These are phyloP conservation scores for Hippocampus zosterae DNA, from an alignment of 2,113 vertebrate genomes.

Conservation along the genomic window DNA sequence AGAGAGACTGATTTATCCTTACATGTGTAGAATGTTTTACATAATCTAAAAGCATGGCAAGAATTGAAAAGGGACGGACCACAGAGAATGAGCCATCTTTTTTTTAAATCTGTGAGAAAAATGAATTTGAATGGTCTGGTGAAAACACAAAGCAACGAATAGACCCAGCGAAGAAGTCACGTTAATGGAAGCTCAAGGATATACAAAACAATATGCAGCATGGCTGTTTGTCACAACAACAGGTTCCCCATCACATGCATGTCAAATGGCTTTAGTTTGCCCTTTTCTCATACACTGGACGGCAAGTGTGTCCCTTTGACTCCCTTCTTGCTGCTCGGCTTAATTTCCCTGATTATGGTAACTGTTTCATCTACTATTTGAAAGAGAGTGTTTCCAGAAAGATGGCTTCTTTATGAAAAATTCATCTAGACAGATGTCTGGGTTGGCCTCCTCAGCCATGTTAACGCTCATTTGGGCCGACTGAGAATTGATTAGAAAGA, in stretches of 20 bases:
- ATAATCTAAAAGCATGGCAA: constrained; percentile 48
- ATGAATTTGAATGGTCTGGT: constrained; percentile 18
- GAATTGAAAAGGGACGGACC: constrained; percentile 31
- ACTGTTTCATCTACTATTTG: constrained; percentile 66
- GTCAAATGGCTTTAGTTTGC: constrained; percentile 21
- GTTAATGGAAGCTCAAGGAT: constrained; percentile 32
- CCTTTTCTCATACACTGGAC: constrained; percentile 14
- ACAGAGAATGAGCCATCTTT: constrained; percentile 40
- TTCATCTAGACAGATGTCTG: constrained; percentile 67
- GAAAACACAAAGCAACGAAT: constrained; percentile 31
- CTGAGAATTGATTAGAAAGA: constrained; percentile 44
- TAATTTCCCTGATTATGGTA: constrained; percentile 52
- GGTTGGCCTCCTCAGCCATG: constrained; percentile 49
- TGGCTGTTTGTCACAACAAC: constrained; percentile 7
- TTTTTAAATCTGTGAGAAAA: constrained; percentile 22
- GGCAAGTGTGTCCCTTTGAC: constrained; percentile 22
- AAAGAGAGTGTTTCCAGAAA: constrained; percentile 43
- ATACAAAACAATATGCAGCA: constrained; percentile 1
- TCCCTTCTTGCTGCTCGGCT: constrained; percentile 40
- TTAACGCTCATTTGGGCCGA: constrained; percentile 33
- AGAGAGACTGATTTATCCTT: constrained; percentile 20
- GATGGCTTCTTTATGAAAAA: constrained; percentile 60
- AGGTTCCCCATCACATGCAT: constrained; percentile 18
- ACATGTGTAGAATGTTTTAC: constrained; percentile 24
- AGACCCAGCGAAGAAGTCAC: constrained; percentile 22